Conservation (phyloP, 2,888 invertebrate genomes). For the Ochropacha duplaris region DNA sequence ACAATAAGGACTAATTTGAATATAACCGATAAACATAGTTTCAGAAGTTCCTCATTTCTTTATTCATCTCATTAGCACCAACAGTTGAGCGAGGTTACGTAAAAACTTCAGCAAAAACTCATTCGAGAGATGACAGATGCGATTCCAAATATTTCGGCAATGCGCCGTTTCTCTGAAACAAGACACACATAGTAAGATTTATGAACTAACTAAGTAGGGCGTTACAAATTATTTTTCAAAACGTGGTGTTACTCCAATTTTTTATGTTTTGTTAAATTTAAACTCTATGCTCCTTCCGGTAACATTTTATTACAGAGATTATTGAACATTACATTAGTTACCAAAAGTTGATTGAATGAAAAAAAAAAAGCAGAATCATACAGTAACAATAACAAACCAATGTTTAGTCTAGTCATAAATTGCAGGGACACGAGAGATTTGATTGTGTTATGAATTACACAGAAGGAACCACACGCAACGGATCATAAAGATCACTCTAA, state of each 20-base stretch:
- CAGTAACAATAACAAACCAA: conserved; percentile 46
- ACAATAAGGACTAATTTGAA: too few relatives aligned
- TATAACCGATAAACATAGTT: conserved; percentile 4
- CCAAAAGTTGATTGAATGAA: conserved; percentile 12
- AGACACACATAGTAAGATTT: conserved; percentile 69
- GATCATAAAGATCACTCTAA: conserved; percentile 72
- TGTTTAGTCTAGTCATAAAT: conserved; percentile 60
- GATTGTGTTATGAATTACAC: conserved; percentile 68
- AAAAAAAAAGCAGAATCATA: conserved; percentile 46
- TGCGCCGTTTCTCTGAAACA: conserved; percentile 72
- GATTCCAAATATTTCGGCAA: conserved; percentile 77
- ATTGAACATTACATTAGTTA: conserved; percentile 4
- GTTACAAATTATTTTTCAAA: conserved; percentile 74
- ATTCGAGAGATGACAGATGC: conserved; percentile 70
- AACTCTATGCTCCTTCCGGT: conserved; percentile 25
- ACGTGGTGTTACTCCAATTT: conserved; percentile 54
- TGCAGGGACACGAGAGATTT: conserved; percentile 60
- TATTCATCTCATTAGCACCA: conserved; percentile 67
- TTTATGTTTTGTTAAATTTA: conserved; percentile 45
- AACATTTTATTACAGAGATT: background rate
- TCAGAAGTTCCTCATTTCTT: conserved; percentile 23
- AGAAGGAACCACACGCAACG: conserved; percentile 70
- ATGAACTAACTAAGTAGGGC: conserved; percentile 58
- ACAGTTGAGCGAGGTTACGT: conserved; percentile 39
- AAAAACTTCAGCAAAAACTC: conserved; percentile 67